Evolutionary conservation across 2,113 vertebrate species (phyloP).

Genomic region (Cephalopterus ornatus): DNA sequence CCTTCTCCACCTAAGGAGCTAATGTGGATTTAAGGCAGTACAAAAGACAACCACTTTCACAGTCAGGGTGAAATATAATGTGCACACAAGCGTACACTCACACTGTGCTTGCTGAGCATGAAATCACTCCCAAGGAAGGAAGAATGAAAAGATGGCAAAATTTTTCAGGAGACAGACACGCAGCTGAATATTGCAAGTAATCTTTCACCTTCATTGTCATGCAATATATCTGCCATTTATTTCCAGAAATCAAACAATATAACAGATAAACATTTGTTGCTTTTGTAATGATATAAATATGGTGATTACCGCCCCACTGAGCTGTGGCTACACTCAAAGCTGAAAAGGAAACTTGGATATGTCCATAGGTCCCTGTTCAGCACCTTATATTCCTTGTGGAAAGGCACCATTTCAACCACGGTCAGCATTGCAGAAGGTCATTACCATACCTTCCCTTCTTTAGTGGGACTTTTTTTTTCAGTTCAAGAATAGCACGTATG

Average conservation of each 20-base stretch:
- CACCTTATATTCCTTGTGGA: neutral
- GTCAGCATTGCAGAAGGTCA: neutral
- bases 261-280: neutral
- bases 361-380: neutral
- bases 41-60: neutral
- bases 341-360: neutral
- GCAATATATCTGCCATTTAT: neutral
- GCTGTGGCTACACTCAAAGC: neutral
- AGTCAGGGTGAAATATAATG: neutral
- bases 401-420: neutral
- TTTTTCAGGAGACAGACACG: neutral
- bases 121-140: neutral
- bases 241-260: neutral
- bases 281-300: neutral
- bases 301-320: neutral
- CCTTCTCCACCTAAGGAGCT: neutral
- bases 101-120: neutral
- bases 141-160: neutral
- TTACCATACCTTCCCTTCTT: neutral
- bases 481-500: neutral
- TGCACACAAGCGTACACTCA: neutral
- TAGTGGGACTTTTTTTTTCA: neutral
- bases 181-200: neutral
- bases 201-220: neutral
- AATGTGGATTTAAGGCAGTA: neutral